Conservation (phyloP, 2,888 invertebrate genomes). For the Habroteleia sp. region DNA sequence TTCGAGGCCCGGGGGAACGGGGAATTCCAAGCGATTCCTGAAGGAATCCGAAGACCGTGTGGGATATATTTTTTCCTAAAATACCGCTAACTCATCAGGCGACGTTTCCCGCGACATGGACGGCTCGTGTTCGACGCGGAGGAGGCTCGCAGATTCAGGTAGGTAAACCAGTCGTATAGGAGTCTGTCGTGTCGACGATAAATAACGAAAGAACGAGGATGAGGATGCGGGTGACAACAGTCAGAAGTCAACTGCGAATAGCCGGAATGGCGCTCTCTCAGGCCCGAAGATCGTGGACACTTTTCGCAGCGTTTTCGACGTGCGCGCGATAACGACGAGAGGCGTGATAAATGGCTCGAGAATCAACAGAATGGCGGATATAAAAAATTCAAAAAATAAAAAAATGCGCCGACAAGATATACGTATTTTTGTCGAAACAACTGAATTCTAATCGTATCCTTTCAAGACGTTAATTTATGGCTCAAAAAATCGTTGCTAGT, state of each 20-base stretch:
- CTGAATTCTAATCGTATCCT: constrained; percentile 63
- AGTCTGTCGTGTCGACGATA: constrained; percentile 62
- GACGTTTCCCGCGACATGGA: constrained; percentile 65
- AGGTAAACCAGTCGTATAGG: constrained; percentile 64
- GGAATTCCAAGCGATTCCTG: constrained; percentile 50
- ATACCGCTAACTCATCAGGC: constrained; percentile 63
- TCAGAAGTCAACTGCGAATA: constrained; percentile 65
- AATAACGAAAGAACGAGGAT: constrained; percentile 64
- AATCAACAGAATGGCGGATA: constrained; percentile 49
- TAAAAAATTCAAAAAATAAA: constrained; percentile 58
- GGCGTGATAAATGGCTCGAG: constrained; percentile 58
- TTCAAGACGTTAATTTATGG: constrained; percentile 47
- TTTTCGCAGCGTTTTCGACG: constrained; percentile 61
- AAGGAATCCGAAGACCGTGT: constrained; percentile 61
- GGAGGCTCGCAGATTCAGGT: constrained; percentile 64
- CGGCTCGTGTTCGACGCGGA: constrained; percentile 65
- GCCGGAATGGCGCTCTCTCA: constrained; percentile 57
- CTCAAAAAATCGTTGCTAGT: constrained; percentile 41
- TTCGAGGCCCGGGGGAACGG: neutral
- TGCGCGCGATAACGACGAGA: constrained; percentile 62
- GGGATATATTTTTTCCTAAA: constrained; percentile 63
- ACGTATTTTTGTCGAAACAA: constrained; percentile 59
- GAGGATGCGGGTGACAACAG: constrained; percentile 67
- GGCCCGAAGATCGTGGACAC: constrained; percentile 44
- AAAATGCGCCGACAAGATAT: constrained; percentile 51